Percentiles rank a stretch among this genome's conserved stretches.
These are phyloP conservation scores for Tromatobia lineatoria DNA, from an alignment of 2,888 invertebrate species.

Conservation along the genomic window DNA sequence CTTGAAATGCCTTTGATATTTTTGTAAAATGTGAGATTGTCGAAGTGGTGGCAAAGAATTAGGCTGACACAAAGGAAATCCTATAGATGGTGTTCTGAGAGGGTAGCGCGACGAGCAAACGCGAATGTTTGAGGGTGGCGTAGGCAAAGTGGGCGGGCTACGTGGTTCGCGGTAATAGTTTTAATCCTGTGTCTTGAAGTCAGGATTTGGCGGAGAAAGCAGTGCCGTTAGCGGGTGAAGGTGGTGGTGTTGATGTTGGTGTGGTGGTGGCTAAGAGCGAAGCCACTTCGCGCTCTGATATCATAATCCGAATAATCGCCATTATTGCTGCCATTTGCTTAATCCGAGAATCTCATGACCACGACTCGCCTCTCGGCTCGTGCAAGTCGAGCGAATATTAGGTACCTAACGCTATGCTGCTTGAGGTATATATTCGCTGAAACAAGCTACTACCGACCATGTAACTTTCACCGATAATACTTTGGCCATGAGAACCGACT, in stretches of 20 bases:
- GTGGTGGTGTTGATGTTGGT: conserved; percentile 71
- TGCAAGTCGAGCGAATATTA: conserved; percentile 60
- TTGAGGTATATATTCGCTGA: conserved; percentile 24
- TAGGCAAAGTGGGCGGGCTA: conserved; percentile 46
- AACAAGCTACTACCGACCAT: not conserved
- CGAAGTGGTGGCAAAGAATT: conserved; percentile 59
- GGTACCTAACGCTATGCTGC: conserved; percentile 24
- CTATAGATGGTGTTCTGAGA: conserved; percentile 71
- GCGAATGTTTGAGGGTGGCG: conserved; percentile 5
- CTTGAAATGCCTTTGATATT: not conserved
- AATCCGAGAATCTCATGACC: conserved; percentile 79
- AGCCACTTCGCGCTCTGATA: conserved; percentile 85
- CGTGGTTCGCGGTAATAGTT: conserved; percentile 82
- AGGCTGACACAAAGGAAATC: conserved; percentile 19
- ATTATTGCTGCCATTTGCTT: conserved; percentile 85
- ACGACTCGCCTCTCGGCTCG: conserved; percentile 64
- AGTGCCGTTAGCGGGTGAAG: conserved; percentile 80
- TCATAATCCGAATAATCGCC: conserved; percentile 86
- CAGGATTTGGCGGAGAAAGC: conserved; percentile 82
- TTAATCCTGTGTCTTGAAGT: conserved; percentile 85
- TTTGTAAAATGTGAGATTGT: not conserved
- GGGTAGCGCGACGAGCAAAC: conserved; percentile 39
- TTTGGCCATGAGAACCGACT: not conserved
- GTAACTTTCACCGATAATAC: conserved; percentile 18
- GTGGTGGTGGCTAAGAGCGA: conserved; percentile 72